Percentiles rank a stretch among this genome's conserved stretches.
These are phyloP conservation scores for Agrypnia vestita DNA, from an alignment of 1,140 invertebrate species.

Conservation along the genomic window DNA sequence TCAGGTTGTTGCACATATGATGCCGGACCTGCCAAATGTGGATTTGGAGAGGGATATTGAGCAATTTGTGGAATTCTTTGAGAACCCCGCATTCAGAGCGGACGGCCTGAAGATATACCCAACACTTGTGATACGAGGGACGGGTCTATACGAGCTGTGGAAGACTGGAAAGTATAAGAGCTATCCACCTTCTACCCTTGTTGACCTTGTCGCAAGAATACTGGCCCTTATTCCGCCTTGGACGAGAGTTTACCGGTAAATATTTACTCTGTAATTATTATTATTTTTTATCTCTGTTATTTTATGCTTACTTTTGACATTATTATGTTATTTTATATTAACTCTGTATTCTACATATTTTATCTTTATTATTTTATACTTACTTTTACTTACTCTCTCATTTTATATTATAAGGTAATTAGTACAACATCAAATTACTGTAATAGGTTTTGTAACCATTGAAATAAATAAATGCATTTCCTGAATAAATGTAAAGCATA, in stretches of 20 bases:
- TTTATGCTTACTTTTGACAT: too few species aligned
- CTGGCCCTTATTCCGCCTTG: conserved; percentile 98
- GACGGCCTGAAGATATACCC: conserved; percentile 99
- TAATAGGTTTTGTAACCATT: too few species aligned
- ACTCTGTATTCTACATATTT: too few species aligned
- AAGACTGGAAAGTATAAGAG: conserved; percentile 97
- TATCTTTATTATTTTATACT: too few species aligned
- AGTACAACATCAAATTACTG: too few species aligned
- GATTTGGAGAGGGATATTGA: conserved; percentile 95
- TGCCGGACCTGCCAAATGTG: conserved; percentile 99
- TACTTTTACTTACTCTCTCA: too few species aligned
- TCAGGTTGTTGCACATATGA: conserved; percentile 98
- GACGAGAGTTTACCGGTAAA: conserved; percentile 94
- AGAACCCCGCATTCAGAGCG: conserved; percentile 96
- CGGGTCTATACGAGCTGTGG: conserved; percentile 99
- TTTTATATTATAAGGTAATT: too few species aligned
- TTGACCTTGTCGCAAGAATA: conserved; percentile 97
- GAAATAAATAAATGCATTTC: too few species aligned
- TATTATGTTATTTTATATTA: too few species aligned
- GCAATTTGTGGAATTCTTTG: conserved; percentile 99
- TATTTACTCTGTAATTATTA: too few species aligned
- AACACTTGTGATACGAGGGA: conserved; percentile 98
- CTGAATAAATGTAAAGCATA: too few species aligned
- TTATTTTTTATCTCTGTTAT: too few species aligned
- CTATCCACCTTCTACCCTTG: conserved; percentile 93